Percentiles rank a stretch among this genome's conserved stretches.
Evolutionary conservation across 2,113 vertebrate species (phyloP).

Genomic region (Nymphicus hollandicus): DNA sequence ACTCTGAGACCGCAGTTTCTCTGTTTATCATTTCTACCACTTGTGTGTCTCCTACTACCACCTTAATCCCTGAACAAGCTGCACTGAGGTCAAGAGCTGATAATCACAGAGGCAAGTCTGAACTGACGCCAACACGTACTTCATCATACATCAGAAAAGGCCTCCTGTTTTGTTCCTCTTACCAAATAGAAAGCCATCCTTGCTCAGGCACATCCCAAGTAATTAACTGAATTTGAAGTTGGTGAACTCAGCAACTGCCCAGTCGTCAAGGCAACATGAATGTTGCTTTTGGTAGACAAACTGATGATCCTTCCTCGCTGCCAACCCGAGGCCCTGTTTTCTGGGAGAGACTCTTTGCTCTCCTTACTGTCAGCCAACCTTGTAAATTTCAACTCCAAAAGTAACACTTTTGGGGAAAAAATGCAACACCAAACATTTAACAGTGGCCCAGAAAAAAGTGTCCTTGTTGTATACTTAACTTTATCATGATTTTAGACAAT

Average conservation of each 20-base stretch:
- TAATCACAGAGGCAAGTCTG: not conserved
- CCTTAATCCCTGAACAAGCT: not conserved
- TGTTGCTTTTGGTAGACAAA: not conserved
- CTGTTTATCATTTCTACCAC: not conserved
- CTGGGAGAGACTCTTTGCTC: not conserved
- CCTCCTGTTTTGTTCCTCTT: not conserved
- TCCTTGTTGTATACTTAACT: not conserved
- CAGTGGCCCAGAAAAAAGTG: not conserved
- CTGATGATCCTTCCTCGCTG: not conserved
- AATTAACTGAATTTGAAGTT: not conserved
- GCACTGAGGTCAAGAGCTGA: not conserved
- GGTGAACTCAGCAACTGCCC: not conserved
- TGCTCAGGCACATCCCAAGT: not conserved
- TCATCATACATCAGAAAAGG: not conserved
- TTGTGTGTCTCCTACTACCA: not conserved
- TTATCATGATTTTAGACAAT: not conserved
- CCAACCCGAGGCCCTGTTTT: not conserved
- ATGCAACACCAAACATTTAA: not conserved
- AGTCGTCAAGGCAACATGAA: not conserved
- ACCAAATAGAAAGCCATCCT: not conserved
- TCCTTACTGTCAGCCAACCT: not conserved
- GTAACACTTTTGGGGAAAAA: not conserved
- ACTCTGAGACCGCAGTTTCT: not conserved
- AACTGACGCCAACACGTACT: accelerated
- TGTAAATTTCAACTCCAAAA: not conserved